A percentile compares a stretch with the other conserved stretches of the same genome.
These are phyloP conservation scores for Platyura marginata DNA, from an alignment of 1,140 invertebrate genomes.

Conservation along the genomic window DNA sequence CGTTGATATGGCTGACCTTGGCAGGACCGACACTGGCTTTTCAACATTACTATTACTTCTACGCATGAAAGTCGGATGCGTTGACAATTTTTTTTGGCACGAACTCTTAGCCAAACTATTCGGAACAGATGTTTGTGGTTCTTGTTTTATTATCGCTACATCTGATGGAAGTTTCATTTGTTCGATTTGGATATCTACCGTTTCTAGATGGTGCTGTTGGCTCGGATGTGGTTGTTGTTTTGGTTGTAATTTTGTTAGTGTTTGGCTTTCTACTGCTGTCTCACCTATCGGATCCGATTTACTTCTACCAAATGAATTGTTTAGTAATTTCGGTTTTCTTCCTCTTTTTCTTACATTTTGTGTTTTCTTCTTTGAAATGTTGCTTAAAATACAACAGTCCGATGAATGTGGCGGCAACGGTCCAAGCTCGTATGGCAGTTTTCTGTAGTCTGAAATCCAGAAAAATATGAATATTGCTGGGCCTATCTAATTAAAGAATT, in stretches of 20 bases:
- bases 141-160: background rate
- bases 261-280: background rate
- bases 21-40: background rate
- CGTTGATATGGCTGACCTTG: background rate
- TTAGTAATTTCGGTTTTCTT: background rate
- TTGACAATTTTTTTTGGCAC: background rate
- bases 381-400: constrained; percentile 25
- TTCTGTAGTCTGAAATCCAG: constrained; percentile 33
- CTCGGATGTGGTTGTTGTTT: background rate
- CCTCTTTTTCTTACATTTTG: background rate
- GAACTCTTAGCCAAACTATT: background rate
- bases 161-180: background rate
- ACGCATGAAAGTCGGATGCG: too few species aligned
- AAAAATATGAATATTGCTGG: constrained; percentile 20
- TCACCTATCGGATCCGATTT: background rate
- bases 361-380: background rate
- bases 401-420: constrained; percentile 35
- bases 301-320: too few species aligned
- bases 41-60: background rate
- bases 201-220: background rate
- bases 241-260: background rate
- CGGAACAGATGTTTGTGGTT: background rate
- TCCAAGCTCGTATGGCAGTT: constrained; percentile 59
- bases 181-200: background rate
- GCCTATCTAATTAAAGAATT: too few species aligned